Percentiles rank a stretch among this genome's conserved stretches.
phyloP scores from a whole-genome alignment of 1,140 invertebrate genomes.

The Drosophila seguyi region DNA sequence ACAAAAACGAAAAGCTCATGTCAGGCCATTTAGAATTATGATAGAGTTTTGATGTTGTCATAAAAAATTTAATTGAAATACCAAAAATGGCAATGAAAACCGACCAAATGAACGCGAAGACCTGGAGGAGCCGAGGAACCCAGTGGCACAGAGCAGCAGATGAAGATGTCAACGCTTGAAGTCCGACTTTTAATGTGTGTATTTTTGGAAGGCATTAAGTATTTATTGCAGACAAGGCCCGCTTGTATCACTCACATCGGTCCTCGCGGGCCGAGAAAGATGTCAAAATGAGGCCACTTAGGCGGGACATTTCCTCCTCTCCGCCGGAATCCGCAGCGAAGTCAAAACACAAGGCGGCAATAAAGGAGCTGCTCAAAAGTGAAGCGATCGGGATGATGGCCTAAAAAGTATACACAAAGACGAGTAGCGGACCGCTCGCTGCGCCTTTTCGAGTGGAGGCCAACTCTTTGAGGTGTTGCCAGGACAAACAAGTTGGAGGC shows the following conservation, averaged over 20 bases:
- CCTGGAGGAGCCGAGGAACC: background rate
- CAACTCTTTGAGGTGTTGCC: slow-evolving; percentile 80
- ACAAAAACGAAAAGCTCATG: slow-evolving; percentile 65
- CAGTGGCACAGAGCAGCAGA: slow-evolving; percentile 29
- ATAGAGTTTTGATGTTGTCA: slow-evolving; percentile 84
- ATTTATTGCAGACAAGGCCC: slow-evolving; percentile 80
- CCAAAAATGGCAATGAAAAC: slow-evolving; percentile 80
- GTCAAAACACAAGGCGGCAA: slow-evolving; percentile 63
- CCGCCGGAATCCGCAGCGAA: slow-evolving; percentile 31
- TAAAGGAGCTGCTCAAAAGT: slow-evolving; percentile 49
- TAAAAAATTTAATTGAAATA: slow-evolving; percentile 84
- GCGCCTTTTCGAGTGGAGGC: slow-evolving; percentile 46
- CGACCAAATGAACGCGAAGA: slow-evolving; percentile 29
- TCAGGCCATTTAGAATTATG: slow-evolving; percentile 81
- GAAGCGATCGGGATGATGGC: slow-evolving; percentile 40
- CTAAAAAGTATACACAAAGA: slow-evolving; percentile 32
- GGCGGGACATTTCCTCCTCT: slow-evolving; percentile 63
- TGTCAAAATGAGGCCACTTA: slow-evolving; percentile 82
- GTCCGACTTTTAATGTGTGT: slow-evolving; percentile 81
- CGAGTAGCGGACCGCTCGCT: slow-evolving; percentile 71
- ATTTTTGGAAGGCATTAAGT: slow-evolving; percentile 83
- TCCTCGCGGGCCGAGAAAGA: slow-evolving; percentile 55
- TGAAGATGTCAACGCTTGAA: slow-evolving; percentile 78
- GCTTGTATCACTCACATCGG: slow-evolving; percentile 73
- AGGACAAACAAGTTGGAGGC: slow-evolving; percentile 71